Conservation (phyloP, 92 coral and sea anemone species). For the Heliopora coerulea region DNA sequence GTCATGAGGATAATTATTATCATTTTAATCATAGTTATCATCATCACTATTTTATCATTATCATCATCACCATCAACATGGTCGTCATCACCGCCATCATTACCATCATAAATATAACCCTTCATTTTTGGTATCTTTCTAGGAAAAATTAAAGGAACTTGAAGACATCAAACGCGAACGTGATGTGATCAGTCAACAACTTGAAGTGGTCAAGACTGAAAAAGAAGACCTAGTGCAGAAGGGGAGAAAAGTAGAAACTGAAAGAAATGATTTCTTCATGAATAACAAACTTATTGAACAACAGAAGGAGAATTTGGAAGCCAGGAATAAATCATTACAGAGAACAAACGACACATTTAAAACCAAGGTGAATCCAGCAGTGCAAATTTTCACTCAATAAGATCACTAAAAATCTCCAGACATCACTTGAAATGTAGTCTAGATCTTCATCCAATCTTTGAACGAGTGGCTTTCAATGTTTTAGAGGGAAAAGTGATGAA, state of each 20-base stretch:
- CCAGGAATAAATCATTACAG: constrained; percentile 72
- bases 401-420: no score
- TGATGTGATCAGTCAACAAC: constrained; percentile 64
- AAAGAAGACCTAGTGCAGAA: constrained; percentile 86
- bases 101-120: background rate
- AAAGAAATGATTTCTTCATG: constrained; percentile 86
- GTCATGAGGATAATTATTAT: background rate
- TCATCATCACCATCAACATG: no score
- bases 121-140: background rate
- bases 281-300: constrained; percentile 93
- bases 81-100: background rate
- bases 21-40: background rate
- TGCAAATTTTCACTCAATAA: no score
- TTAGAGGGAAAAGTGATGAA: no score
- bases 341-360: constrained; percentile 72
- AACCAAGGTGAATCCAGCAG: constrained; percentile 60
- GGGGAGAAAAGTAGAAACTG: constrained; percentile 88
- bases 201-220: constrained; percentile 70
- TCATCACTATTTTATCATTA: background rate
- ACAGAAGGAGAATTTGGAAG: constrained; percentile 86
- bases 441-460: no score
- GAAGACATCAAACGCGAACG: constrained; percentile 89
- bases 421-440: no score
- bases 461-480: no score
- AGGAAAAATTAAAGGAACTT: constrained; percentile 90